Base-by-base conservation (phyloP, 2,113 vertebrate genomes). In the Misgurnus mizolepis region DNA sequence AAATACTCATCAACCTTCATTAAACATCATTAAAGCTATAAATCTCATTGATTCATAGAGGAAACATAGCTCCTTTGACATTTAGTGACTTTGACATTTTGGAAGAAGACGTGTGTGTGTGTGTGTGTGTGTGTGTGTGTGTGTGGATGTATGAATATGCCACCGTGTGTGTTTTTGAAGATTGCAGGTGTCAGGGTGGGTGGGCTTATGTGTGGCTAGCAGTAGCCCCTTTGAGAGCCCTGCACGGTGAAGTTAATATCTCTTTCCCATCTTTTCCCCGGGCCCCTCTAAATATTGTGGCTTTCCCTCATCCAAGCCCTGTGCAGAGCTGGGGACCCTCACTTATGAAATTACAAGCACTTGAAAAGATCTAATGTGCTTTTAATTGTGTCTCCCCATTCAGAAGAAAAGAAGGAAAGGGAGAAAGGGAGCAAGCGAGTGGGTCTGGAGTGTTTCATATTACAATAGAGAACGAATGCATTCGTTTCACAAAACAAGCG, bases 321-420 rank as follows among this genome's bases (percentile, higher is more conserved):
- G 69, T 47, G 58, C 66, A 60, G 77, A 15, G 77, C 55, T 67
- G 66, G 86, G 84, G 84, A 80, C 65, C 84, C 86, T 82, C 89
- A 90, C 88, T 93, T 93, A 93, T 93, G 89, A 93, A 93, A 93
- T 93, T 91, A 93, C 91, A 89, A 93, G 91, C 85, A 91, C 92
- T 93, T 83, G 87, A 91, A 93, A 91, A 92, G 91, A 94, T 93
- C 93, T 94, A 94, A 94, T 94, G 90, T 92, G 91, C 90, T 90
- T 91, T 91, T 92, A 93, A 94, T 94, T 93, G 92, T 93, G 81
- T 90, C 72, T 76, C 86, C 86, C 86, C 87, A 76, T 88, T 88
- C 87, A 91, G 87, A 91, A 89, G 67, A 83, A 81, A 83, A 39
- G 79, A 43, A 67, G 76, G 60, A 75, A 60, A 47, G 45, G 55